Base-by-base conservation (phyloP, 2,113 vertebrate genomes). In the Albula glossodonta region DNA sequence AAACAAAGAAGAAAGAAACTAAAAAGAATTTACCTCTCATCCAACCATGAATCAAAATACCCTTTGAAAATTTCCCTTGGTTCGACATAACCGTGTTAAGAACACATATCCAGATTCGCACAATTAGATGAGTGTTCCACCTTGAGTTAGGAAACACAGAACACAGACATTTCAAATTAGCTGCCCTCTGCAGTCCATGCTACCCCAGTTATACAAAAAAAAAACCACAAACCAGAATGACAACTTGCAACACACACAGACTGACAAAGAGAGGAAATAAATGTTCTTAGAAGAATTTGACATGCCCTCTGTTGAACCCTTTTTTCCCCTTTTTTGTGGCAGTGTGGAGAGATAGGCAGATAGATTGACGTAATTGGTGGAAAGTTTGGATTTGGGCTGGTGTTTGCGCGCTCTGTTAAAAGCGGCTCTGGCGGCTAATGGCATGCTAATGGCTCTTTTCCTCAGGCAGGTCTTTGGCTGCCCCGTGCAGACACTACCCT, bases 331-430 rank as follows among this genome's bases (percentile, higher is more conserved):
- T 31, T 48, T 53, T 49, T 77, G 84, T 60, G 57, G 81, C 86
- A 66, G 84, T 78, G 49, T 78, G 41, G 63, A 82, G 15, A 74
- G 87, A 90, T 87, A 88, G 74, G 88, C 85, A 50, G 90, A 80
- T 81, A 90, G 84, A 91, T 87, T 90, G 90, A 92, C 84, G 89
- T 91, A 91, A 91, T 90, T 85, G 88, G 86, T 89, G 90, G 91
- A 91, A 91, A 91, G 90, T 91, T 88, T 90, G 88, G 86, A 90
- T 88, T 89, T 90, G 86, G 78, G 80, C 90, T 89, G 78, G 89
- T 89, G 90, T 88, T 88, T 81, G 86, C 89, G 88, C 83, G 83
- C 85, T 89, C 89, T 85, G 89, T 91, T 86, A 91, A 91, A 90
- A 88, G 83, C 78, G 63, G 51, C 84, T 88, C 87, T 89, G 87